Evolutionary conservation across 1,140 invertebrate genomes (phyloP), one percentile per base, ranked within the genome.

Genomic region (Schlechtendalia chinensis): DNA sequence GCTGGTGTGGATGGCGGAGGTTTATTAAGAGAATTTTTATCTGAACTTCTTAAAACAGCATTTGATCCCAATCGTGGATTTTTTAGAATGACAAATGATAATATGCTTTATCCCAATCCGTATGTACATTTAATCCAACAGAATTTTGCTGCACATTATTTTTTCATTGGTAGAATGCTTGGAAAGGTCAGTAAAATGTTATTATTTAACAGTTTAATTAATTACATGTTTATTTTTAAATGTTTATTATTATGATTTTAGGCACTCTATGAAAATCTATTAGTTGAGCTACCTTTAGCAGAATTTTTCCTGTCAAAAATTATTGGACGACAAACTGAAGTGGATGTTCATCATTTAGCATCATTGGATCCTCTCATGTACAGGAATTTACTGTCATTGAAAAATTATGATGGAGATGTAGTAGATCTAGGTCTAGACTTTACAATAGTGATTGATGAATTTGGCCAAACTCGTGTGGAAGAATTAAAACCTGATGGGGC

Each of bases 41-140:
- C 92, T 1, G 95, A 97, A 85, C 87, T 98, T 8, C 86, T 98
- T 10, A 97, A 96, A 86, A 97, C 96, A 0, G 94, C 94, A 0
- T 98, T 98, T 86, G 96, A 99, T 88, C 97, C 97, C 0, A 98
- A 98, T 85, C 89, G 96, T 58, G 97, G 97, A 0, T 94, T 98
- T 84, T 99, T 99, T 85, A 86, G 93, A 74, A 88, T 96, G 19
- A 98, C 96, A 1, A 92, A 92, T 82, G 96, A 98, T 84, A 95
- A 97, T 84, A 91, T 95, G 86, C 85, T 99, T 14, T 99, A 98
- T 87, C 97, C 97, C 0, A 99, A 98, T 87, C 97, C 97, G 0
- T 92, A 93, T 58, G 95, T 96, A 14, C 89, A 92, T 82, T 86
- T 95, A 24, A 86, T 98, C 0, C 90, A 95, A 24, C 91, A 93